Base-by-base conservation (phyloP, 2,797 vertebrate species). In the Onychomys arenicola region DNA sequence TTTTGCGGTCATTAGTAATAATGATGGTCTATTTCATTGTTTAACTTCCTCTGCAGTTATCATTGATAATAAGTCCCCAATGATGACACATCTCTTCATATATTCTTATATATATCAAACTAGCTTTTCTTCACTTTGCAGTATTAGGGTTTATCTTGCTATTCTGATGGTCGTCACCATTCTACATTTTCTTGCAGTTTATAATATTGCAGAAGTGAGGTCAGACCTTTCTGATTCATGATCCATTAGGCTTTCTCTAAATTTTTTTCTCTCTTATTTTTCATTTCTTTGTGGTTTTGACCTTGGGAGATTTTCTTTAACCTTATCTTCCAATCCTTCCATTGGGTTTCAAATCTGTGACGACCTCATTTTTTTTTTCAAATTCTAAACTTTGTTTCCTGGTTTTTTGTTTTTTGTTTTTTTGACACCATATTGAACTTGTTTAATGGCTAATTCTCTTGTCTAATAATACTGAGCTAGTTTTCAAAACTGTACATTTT, bases 11-110 rank as follows among this genome's bases (percentile, higher is more conserved):
- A 17, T 12, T 85, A 23, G 46, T 61, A 34, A 19, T 86, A 46
- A 46, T 37, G 69, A 49, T 23, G 9, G 11, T 69, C 67, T 37
- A 34, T 83, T 80, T 88, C 55, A 78, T 87, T 93, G 61, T 43
- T 80, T 75, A 37, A n/a, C 90, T 97, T 88, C 63, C 34, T 84
- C 17, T 73, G n/a, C 37, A 81, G 3, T 91, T 91, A n/a, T 52
- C n/a, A 49, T 55, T 84, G 77, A 92, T 80, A 80, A n/a, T n/a
- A 80, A 19, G 46, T 85, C 63, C 14, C 37, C n/a, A 59, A 0
- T 34, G 12, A 52, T 82, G 52, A 86, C 40, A 65, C 14, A 75
- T 82, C 40, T 88, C 80, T 88, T 81, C n/a, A 57, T 89, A 16
- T 49, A 49, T 84, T 81, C 34, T 37, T 6, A 55, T 32, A 94